A percentile compares a stretch with the other conserved stretches of the same genome.
Evolutionary conservation across 2,888 invertebrate species (phyloP).

Genomic region (Amaurobius ferox): DNA sequence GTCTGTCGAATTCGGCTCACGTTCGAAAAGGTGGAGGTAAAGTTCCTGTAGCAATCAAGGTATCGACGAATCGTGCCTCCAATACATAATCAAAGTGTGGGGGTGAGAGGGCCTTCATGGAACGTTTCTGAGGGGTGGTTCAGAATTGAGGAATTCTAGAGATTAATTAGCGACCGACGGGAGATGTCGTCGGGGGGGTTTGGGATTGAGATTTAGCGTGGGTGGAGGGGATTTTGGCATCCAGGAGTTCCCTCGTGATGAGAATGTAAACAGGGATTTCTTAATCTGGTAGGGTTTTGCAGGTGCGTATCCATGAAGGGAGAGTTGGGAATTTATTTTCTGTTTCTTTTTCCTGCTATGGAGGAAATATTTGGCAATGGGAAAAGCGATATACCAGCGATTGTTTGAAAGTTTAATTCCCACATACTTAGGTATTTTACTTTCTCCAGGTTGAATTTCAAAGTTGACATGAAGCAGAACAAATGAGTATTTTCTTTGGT

Average conservation of each 20-base stretch:
- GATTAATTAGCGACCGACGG: slow-evolving; percentile 68
- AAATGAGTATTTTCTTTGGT: background rate
- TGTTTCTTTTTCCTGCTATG: background rate
- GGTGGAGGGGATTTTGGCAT: slow-evolving; percentile 38
- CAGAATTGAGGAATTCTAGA: slow-evolving; percentile 31
- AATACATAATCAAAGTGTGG: slow-evolving; percentile 30
- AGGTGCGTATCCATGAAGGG: slow-evolving; percentile 25
- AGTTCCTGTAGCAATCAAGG: slow-evolving; percentile 57
- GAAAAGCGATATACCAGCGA: background rate
- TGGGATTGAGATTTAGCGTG: slow-evolving; percentile 63
- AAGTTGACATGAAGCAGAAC: background rate
- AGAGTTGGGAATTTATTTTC: background rate
- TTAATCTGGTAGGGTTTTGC: slow-evolving; percentile 62
- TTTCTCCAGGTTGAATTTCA: background rate
- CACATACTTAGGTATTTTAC: background rate
- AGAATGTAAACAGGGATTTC: slow-evolving; percentile 66
- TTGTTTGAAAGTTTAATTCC: background rate
- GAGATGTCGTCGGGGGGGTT: slow-evolving; percentile 49
- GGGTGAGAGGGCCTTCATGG: slow-evolving; percentile 21
- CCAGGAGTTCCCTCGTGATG: slow-evolving; percentile 58
- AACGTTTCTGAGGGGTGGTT: slow-evolving; percentile 2
- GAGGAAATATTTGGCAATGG: background rate
- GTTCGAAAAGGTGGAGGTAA: slow-evolving; percentile 61
- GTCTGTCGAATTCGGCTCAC: slow-evolving; percentile 36
- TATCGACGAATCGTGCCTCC: slow-evolving; percentile 57